Evolutionary conservation across 2,113 vertebrate genomes (phyloP), one percentile per base, ranked within the genome.

Genomic region (Cyphomyrus discorhynchus): DNA sequence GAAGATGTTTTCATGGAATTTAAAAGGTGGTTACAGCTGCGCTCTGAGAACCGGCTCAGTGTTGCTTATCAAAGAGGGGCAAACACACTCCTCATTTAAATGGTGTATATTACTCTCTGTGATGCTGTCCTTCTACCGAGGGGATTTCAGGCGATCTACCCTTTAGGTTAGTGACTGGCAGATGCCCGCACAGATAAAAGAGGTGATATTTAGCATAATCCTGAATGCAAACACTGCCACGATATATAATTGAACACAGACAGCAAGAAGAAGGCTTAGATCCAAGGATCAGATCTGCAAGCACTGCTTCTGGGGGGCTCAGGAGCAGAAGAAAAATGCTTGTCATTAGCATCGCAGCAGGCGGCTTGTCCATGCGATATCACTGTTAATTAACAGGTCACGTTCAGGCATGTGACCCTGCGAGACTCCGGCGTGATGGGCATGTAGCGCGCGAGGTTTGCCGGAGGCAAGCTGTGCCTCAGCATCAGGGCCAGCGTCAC

Each of bases 1-100:
- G 90, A 88, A 94, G 92, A 89, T 88, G 90, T 93, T 93, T 94
- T 94, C 92, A 93, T 91, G 87, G 90, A 88, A 91, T 93, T 94
- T 92, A 88, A 88, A 92, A 91, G 91, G 77, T 46, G 90, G 91
- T 50, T 88, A 90, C 89, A 92, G 90, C 89, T 94, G 90, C 93
- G 92, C 92, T 83, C 84, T 77, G 15, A 90, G 46, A 70, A n/a
- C 91, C 85, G 90, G 49, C 90, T 84, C 88, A 21, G 24, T 47
- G 42, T n/a, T 53, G 66, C 87, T 62, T 66, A 66, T 58, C 53
- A 88, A 62, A 66, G 53, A 45, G 31, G 19, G 10, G 86, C 31
- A 62, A 88, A 66, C 56, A 66, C 87, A 24, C 11, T 66, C 27
- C 35, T 21, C 35, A 6, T 88, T 88, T 88, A 66, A 88, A 88